Evolutionary conservation across 2,113 vertebrate species (phyloP).

Genomic region (Delphinus delphis): DNA sequence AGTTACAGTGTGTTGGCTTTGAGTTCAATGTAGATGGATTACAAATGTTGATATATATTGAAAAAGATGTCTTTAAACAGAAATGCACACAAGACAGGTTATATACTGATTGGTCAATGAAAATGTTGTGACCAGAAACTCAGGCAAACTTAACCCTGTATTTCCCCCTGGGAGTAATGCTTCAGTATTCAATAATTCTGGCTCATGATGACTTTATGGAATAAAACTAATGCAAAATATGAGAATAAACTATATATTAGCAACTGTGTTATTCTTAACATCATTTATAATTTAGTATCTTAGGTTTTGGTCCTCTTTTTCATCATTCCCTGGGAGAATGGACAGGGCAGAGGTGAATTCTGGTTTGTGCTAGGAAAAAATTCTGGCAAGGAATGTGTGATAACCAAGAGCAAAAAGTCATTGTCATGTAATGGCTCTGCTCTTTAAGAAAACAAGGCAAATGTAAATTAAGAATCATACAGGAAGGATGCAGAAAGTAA

Average conservation of each 20-base stretch:
- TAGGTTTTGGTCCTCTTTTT: background rate
- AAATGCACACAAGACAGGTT: background rate
- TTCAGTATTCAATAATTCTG: background rate
- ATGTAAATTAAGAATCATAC: background rate
- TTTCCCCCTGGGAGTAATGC: background rate
- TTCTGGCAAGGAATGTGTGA: background rate
- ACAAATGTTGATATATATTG: background rate
- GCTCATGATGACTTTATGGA: background rate
- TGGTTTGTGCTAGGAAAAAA: background rate
- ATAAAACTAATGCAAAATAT: background rate
- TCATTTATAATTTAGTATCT: background rate
- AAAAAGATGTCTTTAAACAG: background rate
- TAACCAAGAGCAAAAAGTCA: background rate
- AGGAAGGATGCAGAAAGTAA: background rate
- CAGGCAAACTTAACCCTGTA: background rate
- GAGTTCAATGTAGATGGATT: background rate
- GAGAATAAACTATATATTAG: background rate
- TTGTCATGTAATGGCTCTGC: background rate
- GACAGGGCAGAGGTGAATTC: background rate
- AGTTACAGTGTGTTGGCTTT: background rate
- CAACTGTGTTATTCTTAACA: background rate
- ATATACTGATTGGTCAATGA: background rate
- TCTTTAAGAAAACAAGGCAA: background rate
- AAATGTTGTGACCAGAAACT: background rate
- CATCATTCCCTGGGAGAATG: background rate